Percentiles rank a stretch among this genome's conserved stretches.
These are phyloP conservation scores for Campaea margaritaria DNA, from an alignment of 2,888 invertebrate genomes.

Conservation along the genomic window DNA sequence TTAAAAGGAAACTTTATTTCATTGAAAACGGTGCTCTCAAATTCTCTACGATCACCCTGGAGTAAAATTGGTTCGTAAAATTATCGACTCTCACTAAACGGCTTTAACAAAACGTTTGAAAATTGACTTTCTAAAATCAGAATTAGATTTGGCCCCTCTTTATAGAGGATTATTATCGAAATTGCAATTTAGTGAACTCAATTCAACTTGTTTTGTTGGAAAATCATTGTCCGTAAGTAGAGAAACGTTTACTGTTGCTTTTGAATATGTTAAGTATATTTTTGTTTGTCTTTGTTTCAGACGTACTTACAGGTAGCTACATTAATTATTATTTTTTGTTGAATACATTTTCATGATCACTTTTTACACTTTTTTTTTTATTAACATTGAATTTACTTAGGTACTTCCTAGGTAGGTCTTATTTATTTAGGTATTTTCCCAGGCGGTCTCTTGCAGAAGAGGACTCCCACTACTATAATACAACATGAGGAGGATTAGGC, in stretches of 20 bases:
- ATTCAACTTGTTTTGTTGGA: conserved; percentile 2
- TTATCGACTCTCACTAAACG: conserved; percentile 14
- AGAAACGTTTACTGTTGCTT: background rate
- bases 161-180: conserved; percentile 9
- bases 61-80: conserved; percentile 25
- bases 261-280: background rate
- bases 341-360: background rate
- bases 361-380: no score
- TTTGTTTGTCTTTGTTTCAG: conserved; percentile 6
- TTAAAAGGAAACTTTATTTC: conserved; percentile 19
- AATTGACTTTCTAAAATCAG: conserved; percentile 12
- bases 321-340: background rate
- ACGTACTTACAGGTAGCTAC: conserved; percentile 20
- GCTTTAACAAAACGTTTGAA: conserved; percentile 7
- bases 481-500: no score
- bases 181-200: conserved; percentile 15
- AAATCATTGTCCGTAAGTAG: conserved; percentile 15
- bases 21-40: conserved; percentile 7
- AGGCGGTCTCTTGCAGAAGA: no score
- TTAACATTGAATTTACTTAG: no score
- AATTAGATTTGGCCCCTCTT: conserved; percentile 13
- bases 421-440: no score
- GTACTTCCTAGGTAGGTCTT: no score
- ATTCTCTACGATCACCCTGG: conserved; percentile 9
- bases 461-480: no score